These are phyloP conservation scores for Daktulosphaira vitifoliae DNA, from an alignment of 1,140 invertebrate species.

Conservation along the genomic window DNA sequence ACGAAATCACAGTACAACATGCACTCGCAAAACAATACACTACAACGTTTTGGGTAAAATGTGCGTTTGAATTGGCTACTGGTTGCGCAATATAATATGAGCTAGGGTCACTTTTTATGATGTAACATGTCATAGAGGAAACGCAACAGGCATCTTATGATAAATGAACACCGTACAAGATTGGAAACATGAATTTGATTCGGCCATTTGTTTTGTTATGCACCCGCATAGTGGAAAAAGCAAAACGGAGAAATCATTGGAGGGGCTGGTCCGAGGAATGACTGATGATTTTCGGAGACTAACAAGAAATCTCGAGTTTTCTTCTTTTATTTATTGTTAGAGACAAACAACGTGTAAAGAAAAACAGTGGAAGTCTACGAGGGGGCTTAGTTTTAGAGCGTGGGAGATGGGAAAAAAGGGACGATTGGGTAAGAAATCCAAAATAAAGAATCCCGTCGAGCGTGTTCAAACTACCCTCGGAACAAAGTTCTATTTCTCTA, in stretches of 20 bases:
- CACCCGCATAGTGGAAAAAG: neutral
- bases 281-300: constrained; percentile 13
- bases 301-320: constrained; percentile 6
- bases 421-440: neutral
- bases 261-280: constrained; percentile 19
- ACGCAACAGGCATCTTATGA: constrained; percentile 17
- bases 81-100: constrained; percentile 5
- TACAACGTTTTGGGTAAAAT: neutral
- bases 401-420: neutral
- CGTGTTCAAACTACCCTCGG: no score
- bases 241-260: constrained; percentile 30
- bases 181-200: neutral
- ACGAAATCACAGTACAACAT: no score
- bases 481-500: neutral
- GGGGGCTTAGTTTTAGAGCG: neutral
- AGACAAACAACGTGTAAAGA: neutral
- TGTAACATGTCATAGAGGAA: neutral
- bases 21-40: no score
- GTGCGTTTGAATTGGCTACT: constrained; percentile 12
- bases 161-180: neutral
- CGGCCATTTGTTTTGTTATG: neutral
- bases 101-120: no score
- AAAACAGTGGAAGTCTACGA: neutral
- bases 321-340: neutral
- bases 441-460: neutral